Evolutionary conservation across 2,888 invertebrate genomes (phyloP).

Genomic region (Chrysopilus asiliformis): DNA sequence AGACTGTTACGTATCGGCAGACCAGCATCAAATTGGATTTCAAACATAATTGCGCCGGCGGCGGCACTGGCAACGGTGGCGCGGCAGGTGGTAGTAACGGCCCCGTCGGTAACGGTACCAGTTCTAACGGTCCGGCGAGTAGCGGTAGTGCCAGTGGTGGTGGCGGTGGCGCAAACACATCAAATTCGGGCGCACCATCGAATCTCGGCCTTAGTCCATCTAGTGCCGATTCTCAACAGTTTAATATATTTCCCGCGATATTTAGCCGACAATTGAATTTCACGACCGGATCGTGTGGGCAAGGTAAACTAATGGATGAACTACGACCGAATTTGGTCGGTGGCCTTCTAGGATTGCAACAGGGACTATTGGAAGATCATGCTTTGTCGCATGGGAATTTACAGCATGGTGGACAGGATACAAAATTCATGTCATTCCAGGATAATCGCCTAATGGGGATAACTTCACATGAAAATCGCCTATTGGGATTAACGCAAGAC

Average conservation of each 20-base stretch:
- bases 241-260: slow-evolving; percentile 84
- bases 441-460: slow-evolving; percentile 38
- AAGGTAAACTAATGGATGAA: slow-evolving; percentile 78
- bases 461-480: slow-evolving; percentile 33
- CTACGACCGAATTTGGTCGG: slow-evolving; percentile 68
- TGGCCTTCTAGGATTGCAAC: slow-evolving; percentile 62
- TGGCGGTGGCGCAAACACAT: slow-evolving; percentile 12
- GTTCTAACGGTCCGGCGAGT: neutral
- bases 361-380: slow-evolving; percentile 68
- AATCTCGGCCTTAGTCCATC: slow-evolving; percentile 34
- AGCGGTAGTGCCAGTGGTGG: slow-evolving; percentile 9
- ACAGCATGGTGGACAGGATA: slow-evolving; percentile 37
- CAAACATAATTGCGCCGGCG: slow-evolving; percentile 62
- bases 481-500: slow-evolving; percentile 38
- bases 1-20: slow-evolving; percentile 1
- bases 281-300: slow-evolving; percentile 53
- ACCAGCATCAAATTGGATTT: slow-evolving; percentile 69
- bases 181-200: slow-evolving; percentile 19
- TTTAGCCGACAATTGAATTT: slow-evolving; percentile 82
- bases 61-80: slow-evolving; percentile 20
- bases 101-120: slow-evolving; percentile 32
- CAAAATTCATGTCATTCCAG: slow-evolving; percentile 38
- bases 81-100: slow-evolving; percentile 22
- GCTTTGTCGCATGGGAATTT: slow-evolving; percentile 38
- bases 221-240: slow-evolving; percentile 50